Conservation (phyloP, 1,140 invertebrate genomes). For the Platorchestia sp. region DNA sequence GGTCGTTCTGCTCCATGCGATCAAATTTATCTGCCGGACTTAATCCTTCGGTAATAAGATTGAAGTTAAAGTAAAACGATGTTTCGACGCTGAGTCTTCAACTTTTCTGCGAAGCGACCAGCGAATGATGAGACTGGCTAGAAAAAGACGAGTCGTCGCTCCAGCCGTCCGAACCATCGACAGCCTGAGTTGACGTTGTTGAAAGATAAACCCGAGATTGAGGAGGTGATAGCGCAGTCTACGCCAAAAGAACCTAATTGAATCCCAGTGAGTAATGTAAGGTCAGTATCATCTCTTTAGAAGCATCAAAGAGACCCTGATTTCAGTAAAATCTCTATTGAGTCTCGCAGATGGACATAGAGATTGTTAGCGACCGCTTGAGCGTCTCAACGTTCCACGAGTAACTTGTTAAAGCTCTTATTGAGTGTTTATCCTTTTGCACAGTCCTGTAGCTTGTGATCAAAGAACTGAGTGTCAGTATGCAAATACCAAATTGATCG, state of each 20-base stretch:
- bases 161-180: neutral
- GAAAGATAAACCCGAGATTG: constrained; percentile 42
- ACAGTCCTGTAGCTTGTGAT: neutral
- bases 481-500: neutral
- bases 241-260: constrained; percentile 33
- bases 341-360: neutral
- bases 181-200: neutral
- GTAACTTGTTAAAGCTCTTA: constrained; percentile 51
- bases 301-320: constrained; percentile 32
- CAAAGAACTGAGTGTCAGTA: constrained; percentile 13
- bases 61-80: constrained; percentile 35
- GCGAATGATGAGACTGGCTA: neutral
- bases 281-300: constrained; percentile 32
- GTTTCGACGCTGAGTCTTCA: neutral
- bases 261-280: constrained; percentile 46
- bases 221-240: constrained; percentile 29
- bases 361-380: constrained; percentile 22
- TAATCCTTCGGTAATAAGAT: constrained; percentile 34
- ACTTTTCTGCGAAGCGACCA: neutral
- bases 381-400: neutral
- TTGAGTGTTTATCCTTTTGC: constrained; percentile 23
- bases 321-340: constrained; percentile 48
- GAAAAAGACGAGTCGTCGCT: constrained; percentile 24
- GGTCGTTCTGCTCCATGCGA: constrained; percentile 10
- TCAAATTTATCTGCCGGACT: neutral